phyloP scores from a whole-genome alignment of 2,888 invertebrate species.

The Drosophila mimetica region DNA sequence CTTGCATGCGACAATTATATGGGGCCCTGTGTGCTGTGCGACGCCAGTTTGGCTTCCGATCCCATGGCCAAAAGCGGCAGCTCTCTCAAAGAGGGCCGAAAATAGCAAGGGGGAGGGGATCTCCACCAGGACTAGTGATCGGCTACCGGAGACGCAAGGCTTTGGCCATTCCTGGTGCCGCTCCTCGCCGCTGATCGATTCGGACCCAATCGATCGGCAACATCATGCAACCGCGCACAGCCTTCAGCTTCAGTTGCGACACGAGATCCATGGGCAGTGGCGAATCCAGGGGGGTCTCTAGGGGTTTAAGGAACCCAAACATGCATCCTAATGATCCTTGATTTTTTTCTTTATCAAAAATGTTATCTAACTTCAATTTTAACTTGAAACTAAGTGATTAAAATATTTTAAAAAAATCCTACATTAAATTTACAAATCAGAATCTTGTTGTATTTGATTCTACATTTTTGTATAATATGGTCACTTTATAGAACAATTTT shows the following conservation, averaged over 20 bases:
- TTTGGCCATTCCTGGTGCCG: conserved; percentile 51
- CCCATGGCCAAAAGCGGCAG: conserved; percentile 57
- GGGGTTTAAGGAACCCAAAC: background rate
- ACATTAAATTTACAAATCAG: too few relatives aligned
- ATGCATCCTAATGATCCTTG: background rate
- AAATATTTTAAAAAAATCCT: too few relatives aligned
- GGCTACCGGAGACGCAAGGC: conserved; percentile 32
- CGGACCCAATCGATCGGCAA: conserved; percentile 77
- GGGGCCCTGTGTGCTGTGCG: conserved; percentile 52
- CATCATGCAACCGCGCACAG: conserved; percentile 82
- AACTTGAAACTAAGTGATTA: too few relatives aligned
- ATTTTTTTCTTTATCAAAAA: too few relatives aligned
- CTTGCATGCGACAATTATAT: conserved; percentile 80
- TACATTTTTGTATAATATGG: too few relatives aligned
- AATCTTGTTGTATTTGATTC: too few relatives aligned
- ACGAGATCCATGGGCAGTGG: background rate
- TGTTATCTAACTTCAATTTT: too few relatives aligned
- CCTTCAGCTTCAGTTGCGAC: conserved; percentile 19
- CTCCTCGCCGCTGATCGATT: conserved; percentile 75
- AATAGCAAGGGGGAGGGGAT: background rate
- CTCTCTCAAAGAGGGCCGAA: conserved; percentile 26
- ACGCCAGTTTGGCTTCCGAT: conserved; percentile 79
- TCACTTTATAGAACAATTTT: too few relatives aligned
- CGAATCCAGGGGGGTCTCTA: conserved; percentile 2
- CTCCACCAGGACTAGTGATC: conserved; percentile 17